Evolutionary conservation across 2,888 invertebrate genomes (phyloP), one percentile per base, ranked within the genome.

Genomic region (Achlya flavicornis): DNA sequence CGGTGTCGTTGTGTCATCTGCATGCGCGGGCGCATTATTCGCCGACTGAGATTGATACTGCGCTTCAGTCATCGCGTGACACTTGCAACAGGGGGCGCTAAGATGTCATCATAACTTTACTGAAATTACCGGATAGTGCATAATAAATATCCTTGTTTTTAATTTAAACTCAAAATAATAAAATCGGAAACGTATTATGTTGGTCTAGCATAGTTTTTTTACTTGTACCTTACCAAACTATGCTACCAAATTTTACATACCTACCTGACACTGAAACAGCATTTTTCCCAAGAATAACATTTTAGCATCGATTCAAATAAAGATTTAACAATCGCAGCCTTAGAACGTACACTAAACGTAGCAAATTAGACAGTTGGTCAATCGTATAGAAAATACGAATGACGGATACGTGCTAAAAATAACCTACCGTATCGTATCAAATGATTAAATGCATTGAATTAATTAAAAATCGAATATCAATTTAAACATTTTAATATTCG

Each of bases 351-450:
- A 53, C 53, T 59, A 59, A 38, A 38, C 38, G 16, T 59, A 38
- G 35, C 66, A 68, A 69, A 68, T 72, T 68, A 66, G 61, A 64
- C 67, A 19, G 71, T 76, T 74, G 67, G 71, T 71, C 72, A 74
- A 76, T 71, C 71, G 66, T 48, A 19, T 63, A 19, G 53, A 19
- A 53, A 19, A 53, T n/a, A 53, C 53, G 19, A 19, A 53, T 53
- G 53, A 53, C 19, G 7, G 19, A 10, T 19, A 53, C 19, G 19
- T 19, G 26, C 26, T 26, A 26, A 26, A 26, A 26, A 2, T 26
- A 26, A 26, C 2, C 26, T 26, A 26, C 26, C n/a, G n/a, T n/a
- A 26, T 26, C 1, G 26, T 26, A 26, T 26, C 26, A 26, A 26
- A 26, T 26, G 1, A 26, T 26, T 26, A 26, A 26, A 26, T 1